Percentiles rank a stretch among this genome's conserved stretches.
phyloP scores from a whole-genome alignment of 2,888 invertebrate species.

The Orchesella flavescens region DNA sequence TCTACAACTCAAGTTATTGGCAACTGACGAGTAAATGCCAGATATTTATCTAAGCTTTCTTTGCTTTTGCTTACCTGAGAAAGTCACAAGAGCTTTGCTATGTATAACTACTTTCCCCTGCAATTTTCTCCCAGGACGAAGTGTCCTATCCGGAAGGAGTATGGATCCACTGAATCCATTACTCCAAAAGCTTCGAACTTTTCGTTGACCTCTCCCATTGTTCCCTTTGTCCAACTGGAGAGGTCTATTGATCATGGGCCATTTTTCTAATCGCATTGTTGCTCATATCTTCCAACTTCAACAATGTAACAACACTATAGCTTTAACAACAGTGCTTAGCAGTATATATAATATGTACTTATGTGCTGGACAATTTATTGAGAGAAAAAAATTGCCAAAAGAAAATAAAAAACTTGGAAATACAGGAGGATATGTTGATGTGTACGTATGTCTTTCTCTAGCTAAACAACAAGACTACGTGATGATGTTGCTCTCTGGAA shows the following conservation, averaged over 20 bases:
- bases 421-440: no score
- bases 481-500: no score
- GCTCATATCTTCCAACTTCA: conserved; percentile 11
- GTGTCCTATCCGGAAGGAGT: conserved; percentile 28
- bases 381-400: not conserved
- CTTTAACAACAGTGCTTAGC: not conserved
- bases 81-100: conserved; percentile 49
- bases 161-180: conserved; percentile 60
- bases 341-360: not conserved
- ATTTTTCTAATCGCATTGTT: conserved; percentile 52
- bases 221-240: conserved; percentile 38
- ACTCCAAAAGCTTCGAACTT: conserved; percentile 59
- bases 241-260: conserved; percentile 51
- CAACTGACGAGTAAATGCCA: no score
- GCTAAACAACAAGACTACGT: no score
- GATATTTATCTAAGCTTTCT: no score
- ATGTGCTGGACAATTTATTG: not conserved
- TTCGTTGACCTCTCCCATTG: conserved; percentile 5
- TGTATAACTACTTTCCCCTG: conserved; percentile 59
- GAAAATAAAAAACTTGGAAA: not conserved
- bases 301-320: not conserved
- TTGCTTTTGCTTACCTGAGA: conserved; percentile 20
- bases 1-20: no score
- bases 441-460: no score
- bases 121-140: conserved; percentile 54